Evolutionary conservation across 2,797 vertebrate species (phyloP), one percentile per base, ranked within the genome.

Genomic region (Eupleurogrammus muticus): DNA sequence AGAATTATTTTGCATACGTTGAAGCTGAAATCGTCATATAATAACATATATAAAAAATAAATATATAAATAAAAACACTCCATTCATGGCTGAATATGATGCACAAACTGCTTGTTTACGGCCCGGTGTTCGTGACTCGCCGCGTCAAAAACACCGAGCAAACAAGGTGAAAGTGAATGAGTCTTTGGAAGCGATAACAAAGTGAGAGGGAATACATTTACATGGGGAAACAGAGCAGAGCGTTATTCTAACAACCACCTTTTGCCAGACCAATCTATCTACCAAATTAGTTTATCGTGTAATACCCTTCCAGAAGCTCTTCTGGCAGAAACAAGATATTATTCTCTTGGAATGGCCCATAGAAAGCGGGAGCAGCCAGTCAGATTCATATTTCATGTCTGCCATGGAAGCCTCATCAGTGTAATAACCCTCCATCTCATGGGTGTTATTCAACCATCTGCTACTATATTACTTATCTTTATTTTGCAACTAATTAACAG

Each of bases 401-500:
- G 96, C 96, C 96, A 97, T 92, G 94, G 96, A 93, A 97, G 96
- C 94, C 97, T 97, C 97, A 97, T 99, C 97, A 97, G 96, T 96
- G 95, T 97, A 97, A 97, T 98, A 98, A 98, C 97, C 96, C 96
- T 96, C 92, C 95, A 96, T 97, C 97, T 99, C 97, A 93, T 96
- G 98, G 97, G 98, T 97, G 95, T 97, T 98, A 96, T 98, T 94
- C 94, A 94, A 96, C 97, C 98, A 99, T 99, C 97, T 99, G 98
- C 97, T 96, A 92, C 96, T 96, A 95, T 98, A 98, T 97, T 98
- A 98, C 98, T 99, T 99, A 98, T 99, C 98, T 99, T 99, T 99
- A 99, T 99, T 99, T 99, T 98, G 97, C 96, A 99, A 99, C 97
- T 99, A 99, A 99, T 99, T 99, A 99, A 98, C 97, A 99, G 97